Conservation (phyloP, 2,888 invertebrate species). For the Himalopsyche tibetana region DNA sequence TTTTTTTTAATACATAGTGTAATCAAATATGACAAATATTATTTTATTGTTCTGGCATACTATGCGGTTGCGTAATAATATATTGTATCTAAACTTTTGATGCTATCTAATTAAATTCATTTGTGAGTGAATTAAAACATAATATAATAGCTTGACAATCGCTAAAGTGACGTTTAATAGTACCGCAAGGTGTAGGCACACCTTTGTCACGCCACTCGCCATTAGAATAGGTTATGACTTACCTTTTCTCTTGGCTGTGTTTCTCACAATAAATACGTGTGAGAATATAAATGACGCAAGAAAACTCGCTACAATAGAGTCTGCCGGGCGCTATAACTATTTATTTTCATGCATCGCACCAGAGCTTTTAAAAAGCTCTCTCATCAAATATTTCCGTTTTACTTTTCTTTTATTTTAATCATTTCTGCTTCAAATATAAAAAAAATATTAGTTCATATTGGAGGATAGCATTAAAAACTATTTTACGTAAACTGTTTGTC, state of each 20-base stretch:
- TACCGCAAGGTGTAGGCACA: conserved; percentile 47
- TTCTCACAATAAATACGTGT: conserved; percentile 35
- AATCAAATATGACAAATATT: too few species aligned
- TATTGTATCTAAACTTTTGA: not conserved
- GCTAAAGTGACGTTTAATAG: conserved; percentile 42
- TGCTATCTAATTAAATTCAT: not conserved
- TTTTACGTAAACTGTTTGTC: too few species aligned
- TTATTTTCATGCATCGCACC: conserved; percentile 3
- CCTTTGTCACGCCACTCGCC: conserved; percentile 56
- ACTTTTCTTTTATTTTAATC: too few species aligned
- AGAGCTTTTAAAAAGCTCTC: conserved; percentile 36
- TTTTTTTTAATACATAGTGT: too few species aligned
- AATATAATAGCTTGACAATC: conserved; percentile 1
- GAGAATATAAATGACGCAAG: conserved; percentile 29
- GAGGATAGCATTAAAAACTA: too few species aligned
- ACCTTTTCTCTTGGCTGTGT: conserved; percentile 11
- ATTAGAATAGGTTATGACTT: conserved; percentile 36
- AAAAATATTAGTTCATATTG: too few species aligned
- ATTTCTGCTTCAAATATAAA: too few species aligned
- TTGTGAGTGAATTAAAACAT: not conserved
- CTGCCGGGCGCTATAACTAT: conserved; percentile 7
- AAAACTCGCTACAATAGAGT: conserved; percentile 12
- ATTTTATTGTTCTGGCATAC: too few species aligned
- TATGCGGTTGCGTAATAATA: too few species aligned
- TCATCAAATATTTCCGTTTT: not conserved